Conservation (phyloP, 2,113 vertebrate species). For the Limanda limanda region DNA sequence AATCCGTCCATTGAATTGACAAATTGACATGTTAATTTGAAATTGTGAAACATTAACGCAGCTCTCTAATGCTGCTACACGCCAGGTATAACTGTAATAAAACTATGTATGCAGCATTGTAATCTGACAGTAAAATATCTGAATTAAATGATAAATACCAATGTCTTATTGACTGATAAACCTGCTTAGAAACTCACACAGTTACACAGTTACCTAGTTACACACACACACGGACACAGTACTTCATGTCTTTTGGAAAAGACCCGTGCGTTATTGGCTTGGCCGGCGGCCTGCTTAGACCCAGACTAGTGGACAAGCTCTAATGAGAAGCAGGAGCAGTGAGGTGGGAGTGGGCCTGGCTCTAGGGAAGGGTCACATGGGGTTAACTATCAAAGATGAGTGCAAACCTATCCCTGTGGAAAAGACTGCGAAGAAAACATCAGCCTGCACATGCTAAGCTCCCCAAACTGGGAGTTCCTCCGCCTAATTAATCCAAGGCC, state of each 20-base stretch:
- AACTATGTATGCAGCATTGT: neutral
- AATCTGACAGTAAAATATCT: constrained; percentile 10
- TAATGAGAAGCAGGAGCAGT: constrained; percentile 84
- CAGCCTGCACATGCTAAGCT: constrained; percentile 78
- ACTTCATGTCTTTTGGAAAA: constrained; percentile 18
- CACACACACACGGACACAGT: constrained; percentile 16
- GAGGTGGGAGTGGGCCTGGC: constrained; percentile 76
- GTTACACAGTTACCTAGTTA: too few relatives aligned
- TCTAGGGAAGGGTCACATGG: constrained; percentile 77
- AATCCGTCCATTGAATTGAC: neutral
- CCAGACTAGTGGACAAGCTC: constrained; percentile 68
- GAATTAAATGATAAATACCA: neutral
- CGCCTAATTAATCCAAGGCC: constrained; percentile 85
- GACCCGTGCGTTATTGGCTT: constrained; percentile 44
- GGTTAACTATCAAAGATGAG: constrained; percentile 88
- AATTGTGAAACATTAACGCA: constrained; percentile 13
- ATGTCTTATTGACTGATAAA: constrained; percentile 14
- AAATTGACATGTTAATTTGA: neutral
- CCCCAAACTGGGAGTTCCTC: constrained; percentile 81
- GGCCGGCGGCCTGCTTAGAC: constrained; percentile 60
- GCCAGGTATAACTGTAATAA: constrained; percentile 35
- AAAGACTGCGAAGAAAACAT: constrained; percentile 82
- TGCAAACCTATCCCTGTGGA: constrained; percentile 86
- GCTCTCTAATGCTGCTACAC: neutral
- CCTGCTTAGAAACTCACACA: constrained; percentile 10